Evolutionary conservation across 2,888 invertebrate species (phyloP), one percentile per base, ranked within the genome.

Genomic region (Tetragonisca angustula): DNA sequence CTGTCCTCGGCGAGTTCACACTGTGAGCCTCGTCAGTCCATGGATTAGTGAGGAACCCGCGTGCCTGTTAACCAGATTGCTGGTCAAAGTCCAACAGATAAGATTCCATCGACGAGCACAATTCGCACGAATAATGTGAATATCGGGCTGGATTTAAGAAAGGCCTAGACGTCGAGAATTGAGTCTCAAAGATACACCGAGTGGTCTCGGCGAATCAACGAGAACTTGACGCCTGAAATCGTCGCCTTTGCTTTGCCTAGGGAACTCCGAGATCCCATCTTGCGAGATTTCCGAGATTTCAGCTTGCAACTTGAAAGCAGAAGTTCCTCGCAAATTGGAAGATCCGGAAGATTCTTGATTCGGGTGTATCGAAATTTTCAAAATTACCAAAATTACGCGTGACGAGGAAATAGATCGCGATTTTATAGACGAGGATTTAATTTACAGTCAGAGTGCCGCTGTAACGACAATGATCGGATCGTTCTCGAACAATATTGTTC

Each of bases 21-120:
- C 80, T 43, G 43, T 9, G 43, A 43, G 43, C 43, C 9, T 43
- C 43, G 43, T 91, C 91, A 91, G 91, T 89, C 88, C 84, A 54
- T 43, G 79, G 91, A 89, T 89, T 91, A 89, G 71, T 73, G 80
- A 64, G 61, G 72, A 32, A 78, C 84, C 85, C 85, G 89, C 88
- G 88, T 87, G 85, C 81, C 73, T 79, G 89, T 85, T 91, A 92
- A 92, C 91, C 91, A 92, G 92, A 92, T 92, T 91, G 92, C 92
- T 90, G 91, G 92, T 92, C 83, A 86, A 89, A 91, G 87, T 90
- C 79, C 83, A 59, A 64, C 73, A 88, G 91, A 91, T 91, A 90
- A 91, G 85, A 89, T 89, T 76, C 59, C 77, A 50, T 21, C 65
- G 19, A 52, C 69, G 81, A 85, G 75, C 69, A 79, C 77, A 78